Evolutionary conservation across 1,140 invertebrate species (phyloP).

Genomic region (Teleogryllus occipitalis): DNA sequence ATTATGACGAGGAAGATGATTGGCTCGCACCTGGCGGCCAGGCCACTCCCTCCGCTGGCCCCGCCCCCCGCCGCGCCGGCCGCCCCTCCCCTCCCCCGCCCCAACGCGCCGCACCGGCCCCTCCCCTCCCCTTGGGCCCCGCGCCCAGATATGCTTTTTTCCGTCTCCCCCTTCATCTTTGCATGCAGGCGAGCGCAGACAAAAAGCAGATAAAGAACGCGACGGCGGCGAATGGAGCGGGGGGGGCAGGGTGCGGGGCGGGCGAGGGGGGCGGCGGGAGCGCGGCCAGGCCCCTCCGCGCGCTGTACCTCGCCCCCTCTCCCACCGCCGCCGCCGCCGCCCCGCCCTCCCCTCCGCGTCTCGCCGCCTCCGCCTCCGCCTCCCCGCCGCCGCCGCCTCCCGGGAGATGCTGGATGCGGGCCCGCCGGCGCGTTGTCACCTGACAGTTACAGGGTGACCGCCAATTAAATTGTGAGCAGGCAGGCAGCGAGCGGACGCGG

Average conservation of each 20-base stretch:
- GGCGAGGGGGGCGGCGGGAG: background rate
- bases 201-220: background rate
- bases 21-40: background rate
- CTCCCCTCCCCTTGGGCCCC: background rate
- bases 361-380: background rate
- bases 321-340: too few relatives aligned
- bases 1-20: background rate
- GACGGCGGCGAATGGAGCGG: too few relatives aligned
- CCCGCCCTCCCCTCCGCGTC: background rate
- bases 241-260: too few relatives aligned
- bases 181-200: background rate
- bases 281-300: background rate
- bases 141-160: background rate
- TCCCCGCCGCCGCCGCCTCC: too few relatives aligned
- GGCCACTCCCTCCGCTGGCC: background rate
- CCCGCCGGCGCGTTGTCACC: background rate
- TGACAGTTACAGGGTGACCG: conserved; percentile 3
- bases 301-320: background rate
- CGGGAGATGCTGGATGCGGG: background rate
- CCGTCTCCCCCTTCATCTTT: background rate
- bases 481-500: background rate
- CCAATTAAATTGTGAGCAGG: conserved; percentile 4
- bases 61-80: too few relatives aligned
- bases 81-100: too few relatives aligned
- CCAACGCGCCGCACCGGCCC: too few relatives aligned